These are phyloP conservation scores for Strigops habroptila DNA, from an alignment of 2,113 vertebrate genomes.

Conservation along the genomic window DNA sequence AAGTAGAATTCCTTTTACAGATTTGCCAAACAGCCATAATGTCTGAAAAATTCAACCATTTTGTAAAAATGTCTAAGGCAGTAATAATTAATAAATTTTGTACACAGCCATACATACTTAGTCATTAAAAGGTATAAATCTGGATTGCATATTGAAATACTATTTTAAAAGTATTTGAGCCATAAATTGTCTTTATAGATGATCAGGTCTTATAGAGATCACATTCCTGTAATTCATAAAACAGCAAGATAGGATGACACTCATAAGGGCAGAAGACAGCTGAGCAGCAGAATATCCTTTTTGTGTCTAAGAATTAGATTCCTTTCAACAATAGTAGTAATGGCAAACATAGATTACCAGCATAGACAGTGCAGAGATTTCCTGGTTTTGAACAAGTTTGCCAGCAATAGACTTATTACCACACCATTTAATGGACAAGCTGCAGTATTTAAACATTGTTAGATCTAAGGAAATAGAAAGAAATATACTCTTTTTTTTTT, in stretches of 20 bases:
- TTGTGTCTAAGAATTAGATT: constrained; percentile 37
- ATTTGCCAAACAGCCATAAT: constrained; percentile 49
- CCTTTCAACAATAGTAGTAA: constrained; percentile 38
- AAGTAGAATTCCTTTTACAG: constrained; percentile 59
- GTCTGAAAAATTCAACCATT: constrained; percentile 50
- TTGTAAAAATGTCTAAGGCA: constrained; percentile 50
- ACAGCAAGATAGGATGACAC: background rate
- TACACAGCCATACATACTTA: constrained; percentile 1
- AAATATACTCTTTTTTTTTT: background rate
- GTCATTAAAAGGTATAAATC: constrained; percentile 11
- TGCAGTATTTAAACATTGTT: background rate
- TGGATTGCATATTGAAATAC: background rate
- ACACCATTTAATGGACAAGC: background rate
- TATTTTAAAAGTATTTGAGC: constrained; percentile 31
- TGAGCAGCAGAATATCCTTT: constrained; percentile 7
- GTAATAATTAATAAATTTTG: constrained; percentile 35
- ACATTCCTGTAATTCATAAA: background rate
- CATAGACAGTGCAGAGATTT: background rate
- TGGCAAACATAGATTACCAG: constrained; percentile 44
- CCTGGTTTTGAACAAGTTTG: constrained; percentile 8
- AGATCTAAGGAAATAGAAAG: background rate
- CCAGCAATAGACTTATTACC: background rate
- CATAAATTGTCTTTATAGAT: background rate
- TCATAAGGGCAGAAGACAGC: background rate
- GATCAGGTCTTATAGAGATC: background rate